A percentile compares a stretch with the other conserved stretches of the same genome.
These are phyloP conservation scores for Intellagama lesueurii DNA, from an alignment of 2,797 vertebrate species.

Conservation along the genomic window DNA sequence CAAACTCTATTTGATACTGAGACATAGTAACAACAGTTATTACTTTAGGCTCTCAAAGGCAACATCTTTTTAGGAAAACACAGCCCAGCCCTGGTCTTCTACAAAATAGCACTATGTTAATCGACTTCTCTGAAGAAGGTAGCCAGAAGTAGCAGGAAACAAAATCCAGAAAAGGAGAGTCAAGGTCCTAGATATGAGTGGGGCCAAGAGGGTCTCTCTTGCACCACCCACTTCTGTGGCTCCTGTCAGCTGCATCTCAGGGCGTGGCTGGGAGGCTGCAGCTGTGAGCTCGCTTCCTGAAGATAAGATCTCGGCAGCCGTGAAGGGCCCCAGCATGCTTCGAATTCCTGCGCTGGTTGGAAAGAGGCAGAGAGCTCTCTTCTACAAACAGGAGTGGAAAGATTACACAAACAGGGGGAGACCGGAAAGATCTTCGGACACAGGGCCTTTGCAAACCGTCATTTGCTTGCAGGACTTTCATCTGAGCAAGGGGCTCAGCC, in stretches of 20 bases:
- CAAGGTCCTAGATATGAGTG: neutral
- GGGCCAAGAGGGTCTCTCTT: neutral
- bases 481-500: neutral
- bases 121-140: neutral
- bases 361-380: conserved; percentile 14
- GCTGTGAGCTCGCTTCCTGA: conserved; percentile 36
- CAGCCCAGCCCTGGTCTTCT: neutral
- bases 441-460: neutral
- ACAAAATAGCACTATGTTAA: neutral
- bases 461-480: neutral
- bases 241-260: conserved; percentile 31
- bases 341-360: conserved; percentile 32
- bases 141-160: neutral
- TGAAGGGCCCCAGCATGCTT: conserved; percentile 45
- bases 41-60: neutral
- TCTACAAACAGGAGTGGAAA: conserved; percentile 24
- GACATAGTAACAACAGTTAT: neutral
- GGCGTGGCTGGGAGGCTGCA: conserved; percentile 33
- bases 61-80: neutral
- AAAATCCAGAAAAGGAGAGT: neutral
- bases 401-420: conserved; percentile 31
- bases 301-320: conserved; percentile 36
- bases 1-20: neutral
- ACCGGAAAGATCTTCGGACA: neutral
- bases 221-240: neutral